Evolutionary conservation across 2,888 invertebrate species (phyloP).

Genomic region (Diarsia mendica): DNA sequence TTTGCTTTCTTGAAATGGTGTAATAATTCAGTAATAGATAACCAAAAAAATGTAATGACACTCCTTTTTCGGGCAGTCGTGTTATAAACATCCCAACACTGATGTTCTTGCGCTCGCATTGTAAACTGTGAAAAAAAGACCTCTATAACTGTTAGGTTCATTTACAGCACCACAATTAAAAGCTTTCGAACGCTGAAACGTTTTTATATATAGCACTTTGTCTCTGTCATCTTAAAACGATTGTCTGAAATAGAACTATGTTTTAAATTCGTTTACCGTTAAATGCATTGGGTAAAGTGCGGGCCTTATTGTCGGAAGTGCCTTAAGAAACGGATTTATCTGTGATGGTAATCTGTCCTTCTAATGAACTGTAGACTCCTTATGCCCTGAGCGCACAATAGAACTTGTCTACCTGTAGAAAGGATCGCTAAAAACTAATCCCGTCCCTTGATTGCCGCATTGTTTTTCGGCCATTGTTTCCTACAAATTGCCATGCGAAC

Average conservation of each 20-base stretch:
- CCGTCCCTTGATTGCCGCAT: not conserved
- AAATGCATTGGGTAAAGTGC: not conserved
- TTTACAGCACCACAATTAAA: not conserved
- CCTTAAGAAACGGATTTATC: not conserved
- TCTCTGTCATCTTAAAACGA: not conserved
- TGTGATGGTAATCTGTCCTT: not conserved
- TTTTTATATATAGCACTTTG: not conserved
- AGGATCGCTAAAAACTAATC: not conserved
- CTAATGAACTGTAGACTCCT: not conserved
- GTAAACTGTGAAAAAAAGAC: not conserved
- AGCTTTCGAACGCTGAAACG: not conserved
- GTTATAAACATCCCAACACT: not conserved
- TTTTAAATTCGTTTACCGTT: not conserved
- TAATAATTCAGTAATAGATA: not conserved
- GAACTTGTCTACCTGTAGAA: not conserved
- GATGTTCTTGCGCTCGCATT: not conserved
- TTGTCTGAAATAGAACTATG: not conserved
- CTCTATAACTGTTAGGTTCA: not conserved
- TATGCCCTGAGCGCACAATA: not conserved
- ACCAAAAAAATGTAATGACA: too few species aligned
- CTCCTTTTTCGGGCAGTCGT: not conserved
- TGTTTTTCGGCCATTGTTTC: not conserved
- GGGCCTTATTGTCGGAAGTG: not conserved
- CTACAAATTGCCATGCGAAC: not conserved
- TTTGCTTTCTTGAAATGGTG: conserved; percentile 1